Evolutionary conservation across 2,113 vertebrate genomes (phyloP).

Genomic region (Sander lucioperca): DNA sequence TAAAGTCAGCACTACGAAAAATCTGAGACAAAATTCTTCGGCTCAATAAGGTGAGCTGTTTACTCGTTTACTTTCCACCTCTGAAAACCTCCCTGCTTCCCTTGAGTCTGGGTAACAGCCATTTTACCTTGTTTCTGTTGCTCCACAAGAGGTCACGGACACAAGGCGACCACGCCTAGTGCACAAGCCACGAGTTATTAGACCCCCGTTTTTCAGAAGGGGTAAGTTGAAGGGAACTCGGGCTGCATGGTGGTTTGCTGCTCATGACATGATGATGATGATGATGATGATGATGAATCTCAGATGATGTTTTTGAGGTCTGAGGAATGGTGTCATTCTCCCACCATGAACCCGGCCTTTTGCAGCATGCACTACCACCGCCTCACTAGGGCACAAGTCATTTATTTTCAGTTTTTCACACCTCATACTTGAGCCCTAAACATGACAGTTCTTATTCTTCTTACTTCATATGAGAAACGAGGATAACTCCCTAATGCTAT

Average conservation of each 20-base stretch:
- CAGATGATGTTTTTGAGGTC: slow-evolving; percentile 58
- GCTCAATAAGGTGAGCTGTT: slow-evolving; percentile 19
- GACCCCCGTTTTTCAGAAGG: slow-evolving; percentile 81
- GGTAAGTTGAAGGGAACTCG: slow-evolving; percentile 77
- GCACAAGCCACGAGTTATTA: slow-evolving; percentile 80
- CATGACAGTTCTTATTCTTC: slow-evolving; percentile 50
- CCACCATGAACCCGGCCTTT: slow-evolving; percentile 62
- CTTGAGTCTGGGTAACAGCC: slow-evolving; percentile 74
- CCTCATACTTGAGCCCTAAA: slow-evolving; percentile 68
- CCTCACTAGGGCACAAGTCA: slow-evolving; percentile 63
- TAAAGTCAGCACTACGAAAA: slow-evolving; percentile 4
- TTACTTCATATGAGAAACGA: slow-evolving; percentile 51
- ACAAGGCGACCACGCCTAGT: slow-evolving; percentile 74
- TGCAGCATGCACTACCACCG: slow-evolving; percentile 67
- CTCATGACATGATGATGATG: slow-evolving; percentile 65
- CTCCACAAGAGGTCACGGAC: slow-evolving; percentile 83
- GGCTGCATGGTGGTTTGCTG: slow-evolving; percentile 82
- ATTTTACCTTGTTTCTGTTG: slow-evolving; percentile 79
- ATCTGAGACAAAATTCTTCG: slow-evolving; percentile 17
- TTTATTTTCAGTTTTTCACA: slow-evolving; percentile 50
- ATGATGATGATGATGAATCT: slow-evolving; percentile 48
- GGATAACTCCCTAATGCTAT: slow-evolving; percentile 11
- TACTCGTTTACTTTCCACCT: slow-evolving; percentile 45
- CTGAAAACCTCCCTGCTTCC: slow-evolving; percentile 41
- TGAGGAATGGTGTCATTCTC: slow-evolving; percentile 71